Evolutionary conservation across 1,140 invertebrate genomes (phyloP).

Genomic region (Papilio dardanus): DNA sequence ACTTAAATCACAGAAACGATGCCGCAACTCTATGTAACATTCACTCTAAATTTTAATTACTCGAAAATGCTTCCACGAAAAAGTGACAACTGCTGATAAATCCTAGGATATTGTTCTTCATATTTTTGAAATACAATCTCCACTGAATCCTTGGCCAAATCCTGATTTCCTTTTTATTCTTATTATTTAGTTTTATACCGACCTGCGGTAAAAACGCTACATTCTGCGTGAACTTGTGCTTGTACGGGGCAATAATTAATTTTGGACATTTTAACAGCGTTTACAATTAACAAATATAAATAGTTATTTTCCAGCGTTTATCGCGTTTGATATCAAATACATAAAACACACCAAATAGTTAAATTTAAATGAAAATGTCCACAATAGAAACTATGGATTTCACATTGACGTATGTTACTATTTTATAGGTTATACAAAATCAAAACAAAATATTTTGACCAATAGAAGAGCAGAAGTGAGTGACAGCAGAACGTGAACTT

Average conservation of each 20-base stretch:
- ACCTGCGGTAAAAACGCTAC: too few species aligned
- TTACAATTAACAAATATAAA: background rate
- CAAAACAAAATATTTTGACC: conserved; percentile 73
- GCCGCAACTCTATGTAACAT: too few species aligned
- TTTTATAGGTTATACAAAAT: conserved; percentile 58
- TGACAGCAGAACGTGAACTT: conserved; percentile 44
- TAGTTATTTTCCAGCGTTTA: background rate
- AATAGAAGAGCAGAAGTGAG: conserved; percentile 52
- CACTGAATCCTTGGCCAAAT: too few species aligned
- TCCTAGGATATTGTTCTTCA: too few species aligned
- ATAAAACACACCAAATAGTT: background rate
- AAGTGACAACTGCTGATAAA: too few species aligned
- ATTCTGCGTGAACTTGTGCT: too few species aligned
- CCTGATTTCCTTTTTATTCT: too few species aligned
- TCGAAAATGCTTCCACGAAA: background rate
- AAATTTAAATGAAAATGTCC: conserved; percentile 1
- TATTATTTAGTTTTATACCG: too few species aligned
- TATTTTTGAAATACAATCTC: too few species aligned
- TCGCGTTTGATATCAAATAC: background rate
- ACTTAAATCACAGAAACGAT: background rate
- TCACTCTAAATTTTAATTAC: too few species aligned
- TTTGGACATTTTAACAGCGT: too few species aligned
- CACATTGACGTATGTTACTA: conserved; percentile 35
- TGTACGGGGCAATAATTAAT: too few species aligned
- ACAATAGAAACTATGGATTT: conserved; percentile 23